Conservation (phyloP, 2,113 vertebrate species). For the Silurus asotus region DNA sequence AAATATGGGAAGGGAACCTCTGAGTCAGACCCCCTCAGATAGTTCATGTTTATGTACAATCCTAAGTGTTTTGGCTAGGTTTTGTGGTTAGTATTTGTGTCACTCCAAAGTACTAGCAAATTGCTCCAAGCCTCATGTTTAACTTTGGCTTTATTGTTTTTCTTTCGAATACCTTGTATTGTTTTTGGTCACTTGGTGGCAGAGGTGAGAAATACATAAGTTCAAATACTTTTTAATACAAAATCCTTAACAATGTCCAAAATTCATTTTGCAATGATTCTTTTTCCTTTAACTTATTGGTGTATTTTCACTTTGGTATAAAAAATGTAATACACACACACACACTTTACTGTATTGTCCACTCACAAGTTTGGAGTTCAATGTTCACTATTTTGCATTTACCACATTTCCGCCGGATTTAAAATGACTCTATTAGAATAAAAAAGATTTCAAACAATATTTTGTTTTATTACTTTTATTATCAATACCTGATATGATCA, state of each 20-base stretch:
- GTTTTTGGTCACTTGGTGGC: conserved; percentile 17
- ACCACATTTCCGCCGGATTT: background rate
- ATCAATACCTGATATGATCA: no score
- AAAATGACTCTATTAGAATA: no score
- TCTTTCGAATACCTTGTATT: background rate
- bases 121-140: conserved; percentile 14
- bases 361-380: background rate
- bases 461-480: no score
- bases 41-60: conserved; percentile 2
- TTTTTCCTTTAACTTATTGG: background rate
- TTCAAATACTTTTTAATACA: background rate
- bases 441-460: no score
- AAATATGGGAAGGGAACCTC: background rate
- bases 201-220: background rate
- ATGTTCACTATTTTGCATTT: background rate
- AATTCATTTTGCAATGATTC: background rate
- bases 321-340: no score
- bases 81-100: background rate
- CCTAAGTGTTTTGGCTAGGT: background rate
- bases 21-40: conserved; percentile 6
- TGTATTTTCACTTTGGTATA: background rate
- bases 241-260: background rate
- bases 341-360: background rate
- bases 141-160: conserved; percentile 4
- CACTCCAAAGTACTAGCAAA: conserved; percentile 12